Percentiles rank a stretch among this genome's conserved stretches.
Evolutionary conservation across 2,888 invertebrate species (phyloP).

Genomic region (Epinotia brunnichana): DNA sequence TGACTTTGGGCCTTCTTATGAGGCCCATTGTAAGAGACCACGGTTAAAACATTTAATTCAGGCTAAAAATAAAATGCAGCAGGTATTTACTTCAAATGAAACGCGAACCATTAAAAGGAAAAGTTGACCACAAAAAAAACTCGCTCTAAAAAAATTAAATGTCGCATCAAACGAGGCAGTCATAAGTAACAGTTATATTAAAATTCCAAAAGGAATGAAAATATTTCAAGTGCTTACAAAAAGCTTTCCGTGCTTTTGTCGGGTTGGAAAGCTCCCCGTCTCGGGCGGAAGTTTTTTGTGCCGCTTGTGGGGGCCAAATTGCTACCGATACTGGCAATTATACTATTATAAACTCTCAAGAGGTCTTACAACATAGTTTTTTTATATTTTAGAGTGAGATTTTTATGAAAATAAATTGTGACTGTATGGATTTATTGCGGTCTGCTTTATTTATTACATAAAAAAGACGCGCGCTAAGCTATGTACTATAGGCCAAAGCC

Average conservation of each 20-base stretch:
- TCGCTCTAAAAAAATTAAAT: background rate
- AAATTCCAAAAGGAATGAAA: constrained; percentile 34
- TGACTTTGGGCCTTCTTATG: too few relatives aligned
- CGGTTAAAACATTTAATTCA: too few relatives aligned
- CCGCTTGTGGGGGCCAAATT: constrained; percentile 19
- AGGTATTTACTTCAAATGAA: background rate
- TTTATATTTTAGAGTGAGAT: too few relatives aligned
- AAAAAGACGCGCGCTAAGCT: too few relatives aligned
- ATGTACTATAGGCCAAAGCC: too few relatives aligned
- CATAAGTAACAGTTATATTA: constrained; percentile 38
- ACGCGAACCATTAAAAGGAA: background rate
- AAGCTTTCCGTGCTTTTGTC: constrained; percentile 35
- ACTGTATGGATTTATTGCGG: too few relatives aligned
- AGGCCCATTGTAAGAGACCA: too few relatives aligned
- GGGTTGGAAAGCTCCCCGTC: constrained; percentile 21
- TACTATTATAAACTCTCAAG: constrained; percentile 6
- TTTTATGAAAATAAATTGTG: too few relatives aligned
- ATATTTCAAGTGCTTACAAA: constrained; percentile 35
- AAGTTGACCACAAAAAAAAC: background rate
- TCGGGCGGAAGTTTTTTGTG: constrained; percentile 36
- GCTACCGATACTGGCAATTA: constrained; percentile 20
- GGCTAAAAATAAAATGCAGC: background rate
- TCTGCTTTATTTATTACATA: too few relatives aligned
- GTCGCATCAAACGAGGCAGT: constrained; percentile 24
- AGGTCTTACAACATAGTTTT: background rate